Conservation (phyloP, 2,113 vertebrate species). For the Oncorhynchus kisutch region DNA sequence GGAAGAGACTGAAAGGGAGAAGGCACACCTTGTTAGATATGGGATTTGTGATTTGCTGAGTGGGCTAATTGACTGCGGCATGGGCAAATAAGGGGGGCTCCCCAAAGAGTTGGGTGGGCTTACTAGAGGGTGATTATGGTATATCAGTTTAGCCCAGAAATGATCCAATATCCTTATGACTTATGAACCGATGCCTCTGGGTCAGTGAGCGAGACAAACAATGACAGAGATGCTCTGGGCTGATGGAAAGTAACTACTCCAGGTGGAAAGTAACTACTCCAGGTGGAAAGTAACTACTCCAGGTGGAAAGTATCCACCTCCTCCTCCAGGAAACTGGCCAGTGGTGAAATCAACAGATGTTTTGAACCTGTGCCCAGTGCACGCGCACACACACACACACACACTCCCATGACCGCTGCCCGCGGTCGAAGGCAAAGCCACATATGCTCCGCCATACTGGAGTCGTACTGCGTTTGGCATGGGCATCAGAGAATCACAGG, state of each 20-base stretch:
- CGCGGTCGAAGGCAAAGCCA: neutral
- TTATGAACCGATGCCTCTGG: conserved; percentile 14
- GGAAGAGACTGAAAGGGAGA: conserved; percentile 36
- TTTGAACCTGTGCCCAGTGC: conserved; percentile 24
- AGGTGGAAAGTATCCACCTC: conserved; percentile 32
- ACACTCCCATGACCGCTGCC: neutral
- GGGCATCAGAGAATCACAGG: conserved; percentile 17
- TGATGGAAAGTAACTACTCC: no score
- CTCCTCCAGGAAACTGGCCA: neutral
- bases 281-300: conserved; percentile 20
- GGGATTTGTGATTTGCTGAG: conserved; percentile 39
- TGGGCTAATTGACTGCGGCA: conserved; percentile 51
- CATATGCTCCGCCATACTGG: conserved; percentile 7
- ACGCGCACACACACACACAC: conserved; percentile 16
- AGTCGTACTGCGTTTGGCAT: conserved; percentile 24
- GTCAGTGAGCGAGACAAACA: conserved; percentile 40
- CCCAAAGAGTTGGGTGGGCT: conserved; percentile 43
- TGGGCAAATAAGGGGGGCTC: conserved; percentile 32
- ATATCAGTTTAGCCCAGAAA: conserved; percentile 22
- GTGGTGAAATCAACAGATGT: conserved; percentile 4
- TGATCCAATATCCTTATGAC: conserved; percentile 22
- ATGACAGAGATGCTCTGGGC: conserved; percentile 59
- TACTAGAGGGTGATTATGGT: conserved; percentile 40
- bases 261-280: no score
- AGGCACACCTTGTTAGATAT: conserved; percentile 69